These are phyloP conservation scores for Sardina pilchardus DNA, from an alignment of 2,113 vertebrate genomes.

Conservation along the genomic window DNA sequence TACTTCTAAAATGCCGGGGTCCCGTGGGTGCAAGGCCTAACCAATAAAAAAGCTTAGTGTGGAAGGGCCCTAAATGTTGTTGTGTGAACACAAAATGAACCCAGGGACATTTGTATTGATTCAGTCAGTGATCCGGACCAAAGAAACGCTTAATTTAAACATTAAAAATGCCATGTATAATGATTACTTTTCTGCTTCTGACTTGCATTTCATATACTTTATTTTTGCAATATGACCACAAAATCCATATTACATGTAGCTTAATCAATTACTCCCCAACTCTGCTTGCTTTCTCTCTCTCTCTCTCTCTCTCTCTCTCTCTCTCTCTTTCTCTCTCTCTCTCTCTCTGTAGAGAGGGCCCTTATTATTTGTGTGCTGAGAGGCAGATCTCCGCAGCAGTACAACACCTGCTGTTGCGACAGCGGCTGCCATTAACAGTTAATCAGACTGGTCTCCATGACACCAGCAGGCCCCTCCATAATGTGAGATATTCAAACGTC, in stretches of 20 bases:
- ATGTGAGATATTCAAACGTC: not conserved
- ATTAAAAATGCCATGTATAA: not conserved
- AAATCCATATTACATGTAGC: conserved; percentile 1
- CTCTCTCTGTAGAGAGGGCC: not conserved
- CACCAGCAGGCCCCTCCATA: not conserved
- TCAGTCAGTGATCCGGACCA: too few species aligned
- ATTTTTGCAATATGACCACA: not conserved
- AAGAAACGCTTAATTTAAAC: too few species aligned
- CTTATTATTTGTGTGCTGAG: not conserved
- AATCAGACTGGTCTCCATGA: conserved; percentile 5
- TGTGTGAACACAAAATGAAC: too few species aligned
- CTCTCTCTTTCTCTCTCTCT: not conserved
- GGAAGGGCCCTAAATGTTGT: too few species aligned
- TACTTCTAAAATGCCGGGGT: too few species aligned
- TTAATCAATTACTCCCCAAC: not conserved
- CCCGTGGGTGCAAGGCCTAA: too few species aligned
- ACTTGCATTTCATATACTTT: not conserved
- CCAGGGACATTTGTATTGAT: too few species aligned
- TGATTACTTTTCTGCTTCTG: not conserved
- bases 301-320: not conserved
- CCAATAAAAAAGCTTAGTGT: too few species aligned
- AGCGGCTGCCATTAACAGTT: not conserved
- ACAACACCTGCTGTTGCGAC: not conserved
- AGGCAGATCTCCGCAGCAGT: not conserved
- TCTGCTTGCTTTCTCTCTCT: not conserved